phyloP scores from a whole-genome alignment of 2,888 invertebrate genomes.

The Amblyteles armatorius region DNA sequence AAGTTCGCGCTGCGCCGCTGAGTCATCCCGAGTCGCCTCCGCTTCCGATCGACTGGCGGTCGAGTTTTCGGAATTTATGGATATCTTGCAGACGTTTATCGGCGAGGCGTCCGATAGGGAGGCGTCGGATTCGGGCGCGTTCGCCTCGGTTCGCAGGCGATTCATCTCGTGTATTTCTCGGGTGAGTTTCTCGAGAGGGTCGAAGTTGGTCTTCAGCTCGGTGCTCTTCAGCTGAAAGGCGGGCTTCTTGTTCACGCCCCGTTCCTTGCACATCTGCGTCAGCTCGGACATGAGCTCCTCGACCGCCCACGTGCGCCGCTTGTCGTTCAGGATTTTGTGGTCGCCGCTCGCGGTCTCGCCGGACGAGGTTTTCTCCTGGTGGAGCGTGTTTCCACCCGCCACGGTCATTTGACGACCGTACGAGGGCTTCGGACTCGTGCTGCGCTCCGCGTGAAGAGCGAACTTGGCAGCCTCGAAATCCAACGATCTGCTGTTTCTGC shows the following conservation, averaged over 20 bases:
- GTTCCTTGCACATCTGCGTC: conserved; percentile 73
- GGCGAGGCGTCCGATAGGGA: conserved; percentile 27
- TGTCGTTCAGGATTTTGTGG: conserved; percentile 76
- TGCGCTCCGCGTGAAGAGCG: conserved; percentile 57
- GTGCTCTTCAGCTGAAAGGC: conserved; percentile 70
- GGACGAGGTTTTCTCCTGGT: conserved; percentile 43
- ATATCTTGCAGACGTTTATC: conserved; percentile 68
- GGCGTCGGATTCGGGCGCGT: conserved; percentile 28
- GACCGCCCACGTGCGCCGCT: conserved; percentile 81
- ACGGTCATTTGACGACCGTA: conserved; percentile 69
- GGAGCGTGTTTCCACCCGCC: conserved; percentile 54
- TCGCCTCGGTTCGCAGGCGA: conserved; percentile 61
- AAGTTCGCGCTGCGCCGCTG: background rate
- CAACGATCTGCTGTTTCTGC: conserved; percentile 64
- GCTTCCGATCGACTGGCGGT: background rate
- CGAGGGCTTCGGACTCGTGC: conserved; percentile 61
- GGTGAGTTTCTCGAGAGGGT: conserved; percentile 73
- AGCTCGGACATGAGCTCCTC: conserved; percentile 80
- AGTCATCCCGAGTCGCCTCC: background rate
- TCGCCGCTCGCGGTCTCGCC: conserved; percentile 25
- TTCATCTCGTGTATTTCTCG: conserved; percentile 76
- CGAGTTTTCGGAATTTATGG: conserved; percentile 59
- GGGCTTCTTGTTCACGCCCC: conserved; percentile 65
- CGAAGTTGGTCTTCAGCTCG: conserved; percentile 69
- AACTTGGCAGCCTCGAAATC: conserved; percentile 62